Percentiles rank a stretch among this genome's conserved stretches.
Conservation (phyloP, 1,140 invertebrate genomes). For the Drosophila insularis region DNA sequence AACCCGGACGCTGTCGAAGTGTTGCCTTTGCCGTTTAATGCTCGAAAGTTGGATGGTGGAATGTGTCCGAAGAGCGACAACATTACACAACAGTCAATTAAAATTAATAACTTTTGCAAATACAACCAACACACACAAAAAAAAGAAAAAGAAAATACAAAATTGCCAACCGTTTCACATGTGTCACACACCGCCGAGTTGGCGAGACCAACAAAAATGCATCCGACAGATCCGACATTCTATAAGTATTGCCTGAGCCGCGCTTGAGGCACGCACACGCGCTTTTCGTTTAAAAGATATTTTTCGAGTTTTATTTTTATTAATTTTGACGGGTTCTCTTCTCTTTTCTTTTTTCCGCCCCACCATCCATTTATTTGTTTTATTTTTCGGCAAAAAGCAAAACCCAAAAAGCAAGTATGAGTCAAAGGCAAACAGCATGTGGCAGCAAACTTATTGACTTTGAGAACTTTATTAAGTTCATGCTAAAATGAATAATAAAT, state of each 20-base stretch:
- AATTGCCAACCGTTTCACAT: constrained; percentile 49
- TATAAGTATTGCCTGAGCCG: constrained; percentile 39
- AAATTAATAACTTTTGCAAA: constrained; percentile 78
- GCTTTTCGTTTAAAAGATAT: constrained; percentile 61
- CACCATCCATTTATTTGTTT: not conserved
- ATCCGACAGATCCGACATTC: constrained; percentile 62
- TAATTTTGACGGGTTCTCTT: constrained; percentile 50
- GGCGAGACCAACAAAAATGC: constrained; percentile 59
- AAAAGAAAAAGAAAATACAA: constrained; percentile 19
- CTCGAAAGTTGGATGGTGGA: constrained; percentile 32
- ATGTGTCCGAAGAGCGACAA: constrained; percentile 54
- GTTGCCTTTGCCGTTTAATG: constrained; percentile 14
- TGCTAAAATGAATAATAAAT: constrained; percentile 11
- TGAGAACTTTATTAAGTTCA: constrained; percentile 68
- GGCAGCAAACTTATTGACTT: constrained; percentile 48
- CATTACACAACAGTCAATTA: constrained; percentile 80
- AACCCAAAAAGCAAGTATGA: constrained; percentile 15
- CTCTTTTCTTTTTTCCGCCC: constrained; percentile 35
- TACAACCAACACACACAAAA: constrained; percentile 23
- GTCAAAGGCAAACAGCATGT: constrained; percentile 37
- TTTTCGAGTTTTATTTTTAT: constrained; percentile 58
- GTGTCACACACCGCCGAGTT: constrained; percentile 39
- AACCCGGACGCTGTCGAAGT: constrained; percentile 35
- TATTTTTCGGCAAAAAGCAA: constrained; percentile 40
- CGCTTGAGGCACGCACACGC: constrained; percentile 70